Evolutionary conservation across 1,140 invertebrate species (phyloP).

Genomic region (Formica selysi): DNA sequence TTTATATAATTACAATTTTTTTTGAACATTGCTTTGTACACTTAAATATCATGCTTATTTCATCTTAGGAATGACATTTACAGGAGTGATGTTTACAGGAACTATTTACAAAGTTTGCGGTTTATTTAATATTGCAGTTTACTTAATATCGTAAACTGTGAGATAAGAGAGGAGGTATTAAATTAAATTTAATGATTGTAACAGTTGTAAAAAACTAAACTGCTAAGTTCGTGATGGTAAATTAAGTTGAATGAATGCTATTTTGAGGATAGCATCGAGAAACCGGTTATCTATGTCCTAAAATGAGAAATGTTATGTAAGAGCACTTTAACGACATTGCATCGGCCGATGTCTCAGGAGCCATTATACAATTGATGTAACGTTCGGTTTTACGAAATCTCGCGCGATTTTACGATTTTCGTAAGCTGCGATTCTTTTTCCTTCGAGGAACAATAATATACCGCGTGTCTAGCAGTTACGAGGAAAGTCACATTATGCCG

Average conservation of each 20-base stretch:
- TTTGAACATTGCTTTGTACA: neutral
- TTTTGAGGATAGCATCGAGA: slow-evolving; percentile 1
- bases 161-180: neutral
- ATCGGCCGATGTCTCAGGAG: neutral
- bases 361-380: slow-evolving; percentile 47
- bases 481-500: neutral
- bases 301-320: slow-evolving; percentile 26
- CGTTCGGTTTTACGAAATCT: slow-evolving; percentile 4
- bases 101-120: neutral
- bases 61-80: neutral
- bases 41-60: neutral
- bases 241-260: neutral
- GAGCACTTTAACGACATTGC: slow-evolving; percentile 10
- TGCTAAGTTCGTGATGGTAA: neutral
- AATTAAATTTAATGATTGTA: neutral
- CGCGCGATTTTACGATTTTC: slow-evolving; percentile 36
- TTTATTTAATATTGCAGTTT: neutral
- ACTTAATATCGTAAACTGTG: neutral
- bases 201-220: neutral
- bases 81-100: neutral
- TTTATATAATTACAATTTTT: neutral
- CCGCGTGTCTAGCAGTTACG: neutral
- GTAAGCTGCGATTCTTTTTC: neutral
- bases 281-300: slow-evolving; percentile 23
- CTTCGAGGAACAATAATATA: neutral